Conservation (phyloP, 2,888 invertebrate genomes). For the Tipula confusa region DNA sequence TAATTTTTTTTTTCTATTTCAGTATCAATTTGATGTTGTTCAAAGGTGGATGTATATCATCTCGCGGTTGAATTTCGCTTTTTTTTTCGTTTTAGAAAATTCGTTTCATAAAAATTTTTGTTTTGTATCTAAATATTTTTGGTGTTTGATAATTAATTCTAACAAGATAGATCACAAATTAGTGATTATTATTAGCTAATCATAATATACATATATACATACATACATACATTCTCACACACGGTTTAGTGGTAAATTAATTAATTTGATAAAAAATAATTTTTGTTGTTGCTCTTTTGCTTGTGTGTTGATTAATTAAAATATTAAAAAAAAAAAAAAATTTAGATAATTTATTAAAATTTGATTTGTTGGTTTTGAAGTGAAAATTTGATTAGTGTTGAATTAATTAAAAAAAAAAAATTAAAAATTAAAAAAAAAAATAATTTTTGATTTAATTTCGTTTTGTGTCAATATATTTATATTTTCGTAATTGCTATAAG, state of each 20-base stretch:
- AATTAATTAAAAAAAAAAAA: background rate
- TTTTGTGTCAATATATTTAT: conserved; percentile 27
- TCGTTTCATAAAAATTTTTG: background rate
- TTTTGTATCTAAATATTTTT: background rate
- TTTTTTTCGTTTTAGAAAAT: background rate
- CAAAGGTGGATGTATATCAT: background rate
- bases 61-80: background rate
- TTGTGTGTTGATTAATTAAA: background rate
- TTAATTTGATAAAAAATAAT: background rate
- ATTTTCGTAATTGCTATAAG: conserved; percentile 29
- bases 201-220: background rate
- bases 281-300: too few species aligned
- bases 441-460: conserved; percentile 13
- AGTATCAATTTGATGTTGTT: conserved; percentile 20
- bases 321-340: background rate
- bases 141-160: background rate
- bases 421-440: background rate
- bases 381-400: background rate
- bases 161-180: background rate
- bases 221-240: too few species aligned
- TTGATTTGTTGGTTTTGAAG: background rate
- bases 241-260: background rate
- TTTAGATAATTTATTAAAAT: too few species aligned
- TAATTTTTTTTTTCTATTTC: background rate
- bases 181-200: background rate